Base-by-base conservation (phyloP, 2,797 vertebrate species). In the Argyrosomus regius region DNA sequence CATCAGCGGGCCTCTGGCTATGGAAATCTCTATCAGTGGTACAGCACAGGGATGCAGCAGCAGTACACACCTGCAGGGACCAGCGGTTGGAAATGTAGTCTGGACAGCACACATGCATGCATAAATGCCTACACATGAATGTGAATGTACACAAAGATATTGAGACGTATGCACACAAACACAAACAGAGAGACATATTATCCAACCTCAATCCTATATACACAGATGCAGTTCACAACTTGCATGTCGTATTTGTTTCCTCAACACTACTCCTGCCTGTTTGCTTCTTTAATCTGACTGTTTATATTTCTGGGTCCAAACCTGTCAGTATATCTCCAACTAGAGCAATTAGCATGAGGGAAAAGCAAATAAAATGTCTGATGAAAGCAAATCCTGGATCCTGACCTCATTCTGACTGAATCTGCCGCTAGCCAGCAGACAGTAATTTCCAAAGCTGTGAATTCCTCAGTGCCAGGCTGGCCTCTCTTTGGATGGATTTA, bases 301-400 rank as follows among this genome's bases (percentile, higher is more conserved):
- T 93, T 92, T 94, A 92, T 83, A 87, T 86, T 90, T 89, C 75
- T 63, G 58, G 4, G 56, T 89, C 85, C 90, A 87, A 77, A 91
- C 74, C 87, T 89, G 91, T 88, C 90, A 85, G 85, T 70, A 3
- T 60, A 70, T 72, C 58, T 87, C 84, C 78, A 86, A 76, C 85
- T 77, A 57, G 68, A 81, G 88, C 83, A 91, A 91, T 92, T 94
- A 91, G 77, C 62, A 58, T 5, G 72, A 75, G 68, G 76, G 71
- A 75, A 89, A 88, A 89, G 86, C 88, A 92, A 92, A 93, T 93
- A 89, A 88, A 87, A 93, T 65, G 77, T 88, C 67, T 86, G 90
- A 92, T 92, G 86, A 91, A 92, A 84, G 87, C 80, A 66, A 72
- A 57, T 69, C 53, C 78, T 67, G 75, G 77, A 84, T 87, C 68